Evolutionary conservation across 2,888 invertebrate genomes (phyloP), one percentile per base, ranked within the genome.

Genomic region (Agapostemon virescens): DNA sequence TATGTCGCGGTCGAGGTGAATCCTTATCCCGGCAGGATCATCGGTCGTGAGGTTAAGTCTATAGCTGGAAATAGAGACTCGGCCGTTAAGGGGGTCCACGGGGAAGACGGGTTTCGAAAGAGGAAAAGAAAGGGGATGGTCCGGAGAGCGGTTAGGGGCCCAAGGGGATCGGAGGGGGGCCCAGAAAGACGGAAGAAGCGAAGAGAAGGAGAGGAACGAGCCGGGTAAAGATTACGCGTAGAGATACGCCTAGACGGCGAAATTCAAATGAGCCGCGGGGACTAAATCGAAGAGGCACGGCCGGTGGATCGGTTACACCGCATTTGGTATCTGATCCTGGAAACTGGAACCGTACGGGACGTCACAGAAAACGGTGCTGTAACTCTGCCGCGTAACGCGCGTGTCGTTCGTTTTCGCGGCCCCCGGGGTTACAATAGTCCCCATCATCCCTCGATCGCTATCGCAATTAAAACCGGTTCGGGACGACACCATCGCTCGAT

Each of bases 281-380:
- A 76, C 87, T 82, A 85, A 87, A 87, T 88, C 88, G 89, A 88
- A 84, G 81, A 85, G 79, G 74, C 72, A 74, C 82, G 83, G 81
- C 61, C 77, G 42, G 85, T 87, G 90, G 89, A 90, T 90, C 90
- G 88, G 89, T 90, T 90, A 89, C 90, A 87, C 86, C 87, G 83
- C 87, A 73, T 85, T 85, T 68, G 80, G 85, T 88, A 88, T 88
- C 88, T 88, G 88, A 88, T 88, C 85, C 72, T 85, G 85, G 85
- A 85, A 85, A 85, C 85, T 85, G 85, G 85, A 85, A 85, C 85
- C 85, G 75, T 79, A 77, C 76, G 77, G 49, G 79, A 77, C 84
- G 84, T 81, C 81, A 82, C 81, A 64, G 61, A 30, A 36, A 77
- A 77, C 84, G 84, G 84, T 77, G 78, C 82, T 79, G 84, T 78